Base-by-base conservation (phyloP, 92 coral and sea anemone species). In the Parazoanthus darwini region DNA sequence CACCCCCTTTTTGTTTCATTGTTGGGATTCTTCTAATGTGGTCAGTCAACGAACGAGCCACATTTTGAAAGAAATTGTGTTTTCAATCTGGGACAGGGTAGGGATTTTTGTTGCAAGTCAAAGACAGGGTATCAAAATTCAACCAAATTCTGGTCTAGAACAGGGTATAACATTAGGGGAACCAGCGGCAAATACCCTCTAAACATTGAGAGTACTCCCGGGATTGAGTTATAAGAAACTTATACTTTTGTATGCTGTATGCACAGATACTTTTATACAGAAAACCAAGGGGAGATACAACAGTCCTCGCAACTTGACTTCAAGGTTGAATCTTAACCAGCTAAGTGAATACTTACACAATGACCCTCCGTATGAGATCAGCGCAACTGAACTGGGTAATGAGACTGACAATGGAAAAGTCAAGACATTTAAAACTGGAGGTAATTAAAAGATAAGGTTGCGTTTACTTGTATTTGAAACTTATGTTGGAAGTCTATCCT, bases 281-380 rank as follows among this genome's bases (percentile, higher is more conserved):
- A 96, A 95, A 90, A 93, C 96, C 25, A 96, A 96, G 88, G 98
- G 96, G 82, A 93, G 99, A 80, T 96, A 96, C 85, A 95, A 94
- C 86, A 96, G 94, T 86, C 92, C 99, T 68, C 94, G 96, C 80
- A 93, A 96, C 74, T 83, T 96, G 79, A 96, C 98, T 42, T 93
- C 96, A 37, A 90, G 99, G 77, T 89, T 96, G 42, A 96, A 96
- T 79, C 87, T 96, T n/a, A 96, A 88, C 89, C 96, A 95, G 78
- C 93, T 96, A 86, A 91, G 95, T 89, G 98, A 95, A 82, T 98
- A 96, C 72, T 93, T 96, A 43, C 96, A 96, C 81, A 94, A 88
- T 25, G 91, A 88, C 50, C 99, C 99, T 80, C 99, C 98, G 9
- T 94, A 93, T 77, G 91, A 94, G 88, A 96, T 96, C 23, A 87